phyloP scores from a whole-genome alignment of 2,113 vertebrate genomes.

The Rhea americana region DNA sequence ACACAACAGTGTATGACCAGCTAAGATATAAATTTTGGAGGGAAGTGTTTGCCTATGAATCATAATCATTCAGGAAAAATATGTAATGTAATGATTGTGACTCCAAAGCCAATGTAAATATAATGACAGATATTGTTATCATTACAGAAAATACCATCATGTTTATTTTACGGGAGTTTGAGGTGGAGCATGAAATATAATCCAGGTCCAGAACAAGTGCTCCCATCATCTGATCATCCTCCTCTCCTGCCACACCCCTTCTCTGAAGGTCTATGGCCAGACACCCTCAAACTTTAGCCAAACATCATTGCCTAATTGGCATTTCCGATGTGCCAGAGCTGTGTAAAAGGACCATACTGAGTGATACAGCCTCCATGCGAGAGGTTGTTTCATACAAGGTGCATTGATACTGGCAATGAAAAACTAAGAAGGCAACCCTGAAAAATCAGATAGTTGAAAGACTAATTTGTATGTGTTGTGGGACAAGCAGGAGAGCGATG shows the following conservation, averaged over 20 bases:
- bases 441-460: no score
- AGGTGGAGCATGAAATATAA: neutral
- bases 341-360: neutral
- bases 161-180: neutral
- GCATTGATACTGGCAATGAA: no score
- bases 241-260: neutral
- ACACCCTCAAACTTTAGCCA: no score
- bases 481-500: no score
- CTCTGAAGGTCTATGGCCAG: neutral
- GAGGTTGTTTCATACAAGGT: no score
- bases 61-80: neutral
- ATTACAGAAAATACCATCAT: neutral
- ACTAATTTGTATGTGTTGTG: no score
- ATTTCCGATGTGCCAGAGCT: neutral
- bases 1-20: neutral
- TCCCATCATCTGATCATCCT: rapidly evolving
- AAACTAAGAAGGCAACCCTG: no score
- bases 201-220: neutral
- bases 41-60: neutral
- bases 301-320: no score
- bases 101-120: neutral
- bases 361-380: neutral
- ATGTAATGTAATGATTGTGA: neutral
- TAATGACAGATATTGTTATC: neutral
- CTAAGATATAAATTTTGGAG: neutral